Conservation (phyloP, 2,797 vertebrate species). For the Phalloptychus januarius region DNA sequence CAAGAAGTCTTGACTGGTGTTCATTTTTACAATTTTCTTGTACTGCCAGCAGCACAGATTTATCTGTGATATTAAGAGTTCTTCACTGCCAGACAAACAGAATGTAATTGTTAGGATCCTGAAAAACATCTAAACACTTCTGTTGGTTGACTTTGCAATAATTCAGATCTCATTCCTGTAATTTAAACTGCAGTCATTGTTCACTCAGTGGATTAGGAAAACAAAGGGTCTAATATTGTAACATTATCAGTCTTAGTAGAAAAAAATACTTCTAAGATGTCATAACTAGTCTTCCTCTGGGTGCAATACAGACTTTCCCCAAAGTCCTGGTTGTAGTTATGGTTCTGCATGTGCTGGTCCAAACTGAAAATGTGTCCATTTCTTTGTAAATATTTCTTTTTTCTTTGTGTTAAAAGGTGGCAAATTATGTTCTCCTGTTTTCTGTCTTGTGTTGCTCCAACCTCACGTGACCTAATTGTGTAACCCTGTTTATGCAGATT, state of each 20-base stretch:
- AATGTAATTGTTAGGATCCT: constrained; percentile 9
- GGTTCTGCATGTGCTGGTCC: constrained; percentile 50
- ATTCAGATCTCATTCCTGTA: constrained; percentile 23
- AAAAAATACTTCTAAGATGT: constrained; percentile 48
- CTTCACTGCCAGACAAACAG: constrained; percentile 30
- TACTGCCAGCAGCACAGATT: constrained; percentile 17
- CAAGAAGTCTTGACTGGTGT: neutral
- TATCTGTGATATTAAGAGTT: constrained; percentile 23
- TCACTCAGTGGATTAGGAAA: constrained; percentile 20
- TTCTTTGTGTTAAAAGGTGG: constrained; percentile 2
- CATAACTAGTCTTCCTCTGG: constrained; percentile 62
- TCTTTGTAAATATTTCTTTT: constrained; percentile 51
- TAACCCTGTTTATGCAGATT: constrained; percentile 69
- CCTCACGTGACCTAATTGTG: constrained; percentile 57
- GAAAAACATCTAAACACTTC: constrained; percentile 24
- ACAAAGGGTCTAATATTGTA: constrained; percentile 57
- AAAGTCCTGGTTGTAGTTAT: constrained; percentile 37
- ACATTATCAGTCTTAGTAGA: constrained; percentile 54
- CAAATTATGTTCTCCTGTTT: constrained; percentile 21
- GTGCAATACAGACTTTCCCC: constrained; percentile 63
- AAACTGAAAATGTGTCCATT: constrained; percentile 45
- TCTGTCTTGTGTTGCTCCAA: constrained; percentile 48
- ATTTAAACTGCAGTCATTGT: constrained; percentile 34
- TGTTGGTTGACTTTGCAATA: constrained; percentile 40
- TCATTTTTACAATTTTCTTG: constrained; percentile 3